Base-by-base conservation (phyloP, 2,113 vertebrate genomes). In the Puffinus mauretanicus region DNA sequence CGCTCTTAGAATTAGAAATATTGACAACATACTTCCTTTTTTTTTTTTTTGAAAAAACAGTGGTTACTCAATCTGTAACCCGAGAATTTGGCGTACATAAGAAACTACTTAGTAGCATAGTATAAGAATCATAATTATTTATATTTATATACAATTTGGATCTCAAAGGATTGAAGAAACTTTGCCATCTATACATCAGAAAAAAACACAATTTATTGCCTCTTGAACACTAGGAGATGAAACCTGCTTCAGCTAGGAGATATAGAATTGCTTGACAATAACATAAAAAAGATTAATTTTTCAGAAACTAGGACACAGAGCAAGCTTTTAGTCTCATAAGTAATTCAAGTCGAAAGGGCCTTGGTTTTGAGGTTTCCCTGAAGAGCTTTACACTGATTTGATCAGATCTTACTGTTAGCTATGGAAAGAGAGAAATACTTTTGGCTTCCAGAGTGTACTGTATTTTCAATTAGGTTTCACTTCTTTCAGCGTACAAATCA, bases 281-380 rank as follows among this genome's bases (percentile, higher is more conserved):
- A n/a, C 60, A 55, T 8, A 22, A 36, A 69, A 80, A 22, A 47
- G 29, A 86, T 32, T 34, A 86, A 47, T 81, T 90, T 90, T 88
- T 78, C 72, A 90, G 86, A 90, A 96, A 94, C 51, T 44, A 54
- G 89, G 79, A 77, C 64, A 92, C n/a, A 27, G 78, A 90, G 51
- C 58, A 70, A 86, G 82, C 89, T 88, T 91, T 93, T 73, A 83
- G 70, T 38, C 75, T 95, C 58, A 2, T 90, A 82, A 96, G 49
- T 82, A 95, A 94, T 92, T 96, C 93, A 90, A 64, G 67, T 36
- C 66, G 91, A 92, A 95, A 80, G 44, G 24, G 58, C 17, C 44
- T 82, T 83, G 57, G 40, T 93, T 90, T 90, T 90, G 85, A 94
- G 71, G 71, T 81, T 95, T 96, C 93, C 85, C 91, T 91, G 54